Conservation (phyloP, 2,888 invertebrate genomes). For the Ptychoptera albimana region DNA sequence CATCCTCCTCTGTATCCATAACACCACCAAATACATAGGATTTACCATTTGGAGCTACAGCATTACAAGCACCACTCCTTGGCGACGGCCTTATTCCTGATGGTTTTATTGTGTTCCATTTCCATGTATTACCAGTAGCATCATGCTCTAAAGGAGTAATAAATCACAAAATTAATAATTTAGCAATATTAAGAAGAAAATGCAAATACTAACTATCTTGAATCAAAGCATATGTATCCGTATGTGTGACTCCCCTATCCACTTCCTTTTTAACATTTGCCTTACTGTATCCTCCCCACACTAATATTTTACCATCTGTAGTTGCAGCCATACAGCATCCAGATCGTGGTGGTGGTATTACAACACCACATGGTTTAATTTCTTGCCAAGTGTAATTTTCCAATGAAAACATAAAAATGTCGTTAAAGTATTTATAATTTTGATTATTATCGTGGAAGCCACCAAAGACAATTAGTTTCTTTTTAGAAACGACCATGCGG, state of each 20-base stretch:
- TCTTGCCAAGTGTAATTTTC: conserved; percentile 66
- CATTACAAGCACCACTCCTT: conserved; percentile 51
- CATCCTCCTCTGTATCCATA: conserved; percentile 63
- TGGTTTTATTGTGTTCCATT: conserved; percentile 50
- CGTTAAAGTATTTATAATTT: conserved; percentile 80
- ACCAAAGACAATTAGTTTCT: conserved; percentile 71
- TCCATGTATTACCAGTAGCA: conserved; percentile 46
- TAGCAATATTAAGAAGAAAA: not conserved
- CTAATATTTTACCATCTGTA: conserved; percentile 44
- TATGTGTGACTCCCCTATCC: conserved; percentile 52
- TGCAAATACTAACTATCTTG: conserved; percentile 40
- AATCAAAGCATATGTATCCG: conserved; percentile 49
- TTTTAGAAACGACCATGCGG: conserved; percentile 68
- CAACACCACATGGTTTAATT: conserved; percentile 43
- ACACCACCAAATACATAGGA: conserved; percentile 82
- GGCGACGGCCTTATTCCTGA: conserved; percentile 46
- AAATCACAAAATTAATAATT: too few species aligned
- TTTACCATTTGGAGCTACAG: conserved; percentile 42
- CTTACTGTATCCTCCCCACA: conserved; percentile 68
- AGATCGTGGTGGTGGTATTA: conserved; percentile 58
- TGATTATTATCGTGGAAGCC: conserved; percentile 83
- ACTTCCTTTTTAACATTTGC: conserved; percentile 55
- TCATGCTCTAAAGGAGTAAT: conserved; percentile 36
- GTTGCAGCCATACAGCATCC: conserved; percentile 42
- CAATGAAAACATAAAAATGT: conserved; percentile 64